These are phyloP conservation scores for Gopherus flavomarginatus DNA, from an alignment of 2,113 vertebrate species.

Conservation along the genomic window DNA sequence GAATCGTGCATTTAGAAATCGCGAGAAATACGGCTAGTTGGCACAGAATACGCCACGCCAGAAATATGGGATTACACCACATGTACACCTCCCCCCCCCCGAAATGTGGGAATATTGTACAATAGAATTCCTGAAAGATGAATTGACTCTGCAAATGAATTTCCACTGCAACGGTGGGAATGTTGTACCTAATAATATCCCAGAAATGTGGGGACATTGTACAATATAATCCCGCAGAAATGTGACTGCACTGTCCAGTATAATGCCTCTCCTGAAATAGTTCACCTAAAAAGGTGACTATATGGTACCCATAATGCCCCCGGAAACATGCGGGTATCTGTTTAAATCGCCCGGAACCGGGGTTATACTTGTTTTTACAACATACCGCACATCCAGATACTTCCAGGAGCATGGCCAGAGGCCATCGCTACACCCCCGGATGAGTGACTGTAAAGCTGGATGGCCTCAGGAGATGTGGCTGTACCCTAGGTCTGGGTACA, in stretches of 20 bases:
- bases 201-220: background rate
- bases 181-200: background rate
- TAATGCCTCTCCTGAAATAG: background rate
- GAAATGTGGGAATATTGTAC: background rate
- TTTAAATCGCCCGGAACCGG: background rate
- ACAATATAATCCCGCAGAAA: background rate
- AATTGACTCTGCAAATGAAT: background rate
- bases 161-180: background rate
- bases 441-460: too few relatives aligned
- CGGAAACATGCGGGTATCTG: background rate
- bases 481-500: background rate
- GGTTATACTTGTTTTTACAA: background rate
- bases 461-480: background rate
- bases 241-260: background rate
- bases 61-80: background rate
- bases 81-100: too few relatives aligned
- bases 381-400: background rate
- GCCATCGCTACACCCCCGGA: too few relatives aligned
- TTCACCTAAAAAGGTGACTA: background rate
- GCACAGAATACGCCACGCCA: background rate
- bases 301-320: background rate
- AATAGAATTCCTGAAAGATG: background rate
- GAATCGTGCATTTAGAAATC: background rate
- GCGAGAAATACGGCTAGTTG: background rate
- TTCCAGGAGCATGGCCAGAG: too few relatives aligned